phyloP scores from a whole-genome alignment of 2,797 vertebrate species.

The Kryptopterus vitreolus region DNA sequence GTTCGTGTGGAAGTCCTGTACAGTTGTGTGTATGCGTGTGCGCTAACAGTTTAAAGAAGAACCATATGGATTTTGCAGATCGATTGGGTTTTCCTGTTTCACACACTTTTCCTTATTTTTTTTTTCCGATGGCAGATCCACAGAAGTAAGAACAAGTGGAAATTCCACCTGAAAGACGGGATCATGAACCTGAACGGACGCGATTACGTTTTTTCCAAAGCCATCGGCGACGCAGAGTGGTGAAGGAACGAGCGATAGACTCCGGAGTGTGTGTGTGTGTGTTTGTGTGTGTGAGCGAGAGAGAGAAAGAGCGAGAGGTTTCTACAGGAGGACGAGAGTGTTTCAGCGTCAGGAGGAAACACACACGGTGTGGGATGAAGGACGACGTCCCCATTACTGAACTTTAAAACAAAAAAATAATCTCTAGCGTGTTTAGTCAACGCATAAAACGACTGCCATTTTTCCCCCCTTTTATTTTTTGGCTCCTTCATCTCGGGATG shows the following conservation, averaged over 20 bases:
- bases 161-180: slow-evolving; percentile 99
- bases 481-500: slow-evolving; percentile 8
- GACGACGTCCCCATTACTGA: slow-evolving; percentile 59
- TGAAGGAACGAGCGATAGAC: slow-evolving; percentile 69
- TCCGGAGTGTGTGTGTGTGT: not conserved
- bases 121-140: slow-evolving; percentile 88
- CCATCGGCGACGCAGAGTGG: slow-evolving; percentile 98
- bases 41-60: no score
- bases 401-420: slow-evolving; percentile 66
- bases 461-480: not conserved
- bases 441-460: slow-evolving; percentile 2
- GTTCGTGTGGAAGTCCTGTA: no score
- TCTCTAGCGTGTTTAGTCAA: slow-evolving; percentile 15
- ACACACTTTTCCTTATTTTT: not conserved
- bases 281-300: no score
- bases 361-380: not conserved
- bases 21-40: no score
- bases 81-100: not conserved
- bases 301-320: not conserved
- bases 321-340: slow-evolving; percentile 54
- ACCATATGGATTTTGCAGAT: no score
- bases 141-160: slow-evolving; percentile 99
- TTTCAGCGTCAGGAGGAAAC: slow-evolving; percentile 66
- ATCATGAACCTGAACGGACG: slow-evolving; percentile 99
- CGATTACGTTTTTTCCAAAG: slow-evolving; percentile 99